Base-by-base conservation (phyloP, 2,113 vertebrate genomes). In the Empidonax alnorum region DNA sequence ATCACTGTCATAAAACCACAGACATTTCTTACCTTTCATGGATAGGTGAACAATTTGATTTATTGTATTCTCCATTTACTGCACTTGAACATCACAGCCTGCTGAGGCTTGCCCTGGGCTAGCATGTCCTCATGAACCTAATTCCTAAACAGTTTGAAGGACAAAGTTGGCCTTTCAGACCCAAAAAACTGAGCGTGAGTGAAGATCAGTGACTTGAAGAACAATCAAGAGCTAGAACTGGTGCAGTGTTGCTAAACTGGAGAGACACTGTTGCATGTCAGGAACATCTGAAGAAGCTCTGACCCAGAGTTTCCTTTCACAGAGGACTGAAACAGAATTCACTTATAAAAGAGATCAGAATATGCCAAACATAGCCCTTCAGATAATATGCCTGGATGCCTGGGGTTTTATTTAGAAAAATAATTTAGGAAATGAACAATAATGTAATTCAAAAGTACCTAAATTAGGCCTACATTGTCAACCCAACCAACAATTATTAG, bases 1-100 rank as follows among this genome's bases (percentile, higher is more conserved):
- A 92, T 62, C 25, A 69, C 14, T 49, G 28, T 68, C 56, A 84
- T 65, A 90, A 92, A 89, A 55, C 1, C n/a, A 41, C 21, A 90
- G 92, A 82, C 52, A 88, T 94, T 97, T 89, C 79, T 37, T 94
- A 92, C 56, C 15, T 71, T 94, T 96, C 68, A 80, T n/a, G 75
- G 73, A 65, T 10, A 91, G 52, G 15, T 76, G 39, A 93, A 69
- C 25, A 4, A 66, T 3, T 73, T 58, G 6, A 31, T 74, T 19
- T 31, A 27, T 68, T 74, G 16, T 78, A 52, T 75, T 74, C 44
- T 73, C 8, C 6, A 37, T 47, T 79, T 63, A 50, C 11, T n/a
- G 28, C 3, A 10, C 17, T 23, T 24, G 27, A 84, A 14, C 4
- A 41, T 49, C 14, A 39, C 6, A 41, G 6, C 12, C 53, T 77